Evolutionary conservation across 2,888 invertebrate species (phyloP).

Genomic region (Dastarcus helophoroides): DNA sequence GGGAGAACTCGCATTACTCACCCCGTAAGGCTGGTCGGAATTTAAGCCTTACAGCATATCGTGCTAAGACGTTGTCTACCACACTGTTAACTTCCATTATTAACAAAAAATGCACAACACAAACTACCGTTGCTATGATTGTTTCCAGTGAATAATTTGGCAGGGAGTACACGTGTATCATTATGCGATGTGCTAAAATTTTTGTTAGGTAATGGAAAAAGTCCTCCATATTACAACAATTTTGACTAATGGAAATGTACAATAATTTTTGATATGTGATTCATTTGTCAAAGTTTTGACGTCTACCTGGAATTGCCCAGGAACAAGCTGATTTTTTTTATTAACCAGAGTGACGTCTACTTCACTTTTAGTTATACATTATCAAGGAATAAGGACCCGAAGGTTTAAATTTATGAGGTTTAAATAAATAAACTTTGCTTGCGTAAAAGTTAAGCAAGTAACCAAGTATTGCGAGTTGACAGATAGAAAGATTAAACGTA

Average conservation of each 20-base stretch:
- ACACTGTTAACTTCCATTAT: constrained; percentile 25
- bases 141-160: constrained; percentile 28
- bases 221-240: constrained; percentile 24
- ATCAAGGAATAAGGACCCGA: no score
- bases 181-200: constrained; percentile 23
- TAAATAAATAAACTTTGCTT: no score
- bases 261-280: background rate
- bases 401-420: no score
- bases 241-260: constrained; percentile 13
- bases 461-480: no score
- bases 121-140: constrained; percentile 22
- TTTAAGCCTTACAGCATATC: constrained; percentile 16
- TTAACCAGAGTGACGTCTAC: no score
- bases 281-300: constrained; percentile 3
- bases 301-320: background rate
- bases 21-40: constrained; percentile 11
- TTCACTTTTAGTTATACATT: no score
- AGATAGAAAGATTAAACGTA: no score
- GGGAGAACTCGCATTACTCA: no score
- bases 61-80: constrained; percentile 18
- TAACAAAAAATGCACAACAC: constrained; percentile 22
- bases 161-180: constrained; percentile 26
- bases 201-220: constrained; percentile 19
- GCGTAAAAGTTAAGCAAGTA: no score
- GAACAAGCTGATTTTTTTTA: no score